Evolutionary conservation across 92 coral and sea anemone genomes (phyloP).

Genomic region (Porites lobata): DNA sequence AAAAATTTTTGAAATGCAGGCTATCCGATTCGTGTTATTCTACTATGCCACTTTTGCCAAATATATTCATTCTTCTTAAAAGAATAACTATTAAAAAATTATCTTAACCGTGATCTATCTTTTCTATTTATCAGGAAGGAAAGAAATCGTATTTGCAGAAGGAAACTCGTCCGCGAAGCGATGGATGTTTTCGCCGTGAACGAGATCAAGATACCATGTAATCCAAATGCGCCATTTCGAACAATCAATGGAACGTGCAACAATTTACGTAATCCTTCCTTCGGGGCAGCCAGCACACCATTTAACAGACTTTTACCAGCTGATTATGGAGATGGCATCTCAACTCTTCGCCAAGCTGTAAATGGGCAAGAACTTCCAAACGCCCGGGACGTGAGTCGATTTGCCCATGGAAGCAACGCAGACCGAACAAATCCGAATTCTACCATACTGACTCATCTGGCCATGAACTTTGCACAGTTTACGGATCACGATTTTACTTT

Average conservation of each 20-base stretch:
- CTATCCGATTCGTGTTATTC: no score
- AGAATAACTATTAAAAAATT: no score
- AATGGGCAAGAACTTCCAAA: conserved; percentile 55
- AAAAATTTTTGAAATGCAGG: no score
- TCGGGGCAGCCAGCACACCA: neutral
- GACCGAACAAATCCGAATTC: conserved; percentile 28
- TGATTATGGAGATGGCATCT: no score
- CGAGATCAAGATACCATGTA: neutral
- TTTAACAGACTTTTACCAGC: conserved; percentile 14
- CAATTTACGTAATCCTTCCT: neutral
- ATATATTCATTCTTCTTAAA: no score
- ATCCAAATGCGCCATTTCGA: neutral
- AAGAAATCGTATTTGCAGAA: neutral
- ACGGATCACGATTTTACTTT: neutral
- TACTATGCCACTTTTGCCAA: no score
- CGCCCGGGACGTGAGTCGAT: conserved; percentile 7
- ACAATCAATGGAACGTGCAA: no score
- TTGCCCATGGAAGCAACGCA: neutral
- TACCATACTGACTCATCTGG: conserved; percentile 48
- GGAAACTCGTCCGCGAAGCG: neutral
- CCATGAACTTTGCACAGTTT: conserved; percentile 83
- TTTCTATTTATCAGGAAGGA: neutral
- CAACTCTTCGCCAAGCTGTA: neutral
- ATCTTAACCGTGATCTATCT: neutral
- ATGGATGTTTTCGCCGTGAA: neutral